Conservation (phyloP, 2,888 invertebrate genomes). For the Watsonalla binaria region DNA sequence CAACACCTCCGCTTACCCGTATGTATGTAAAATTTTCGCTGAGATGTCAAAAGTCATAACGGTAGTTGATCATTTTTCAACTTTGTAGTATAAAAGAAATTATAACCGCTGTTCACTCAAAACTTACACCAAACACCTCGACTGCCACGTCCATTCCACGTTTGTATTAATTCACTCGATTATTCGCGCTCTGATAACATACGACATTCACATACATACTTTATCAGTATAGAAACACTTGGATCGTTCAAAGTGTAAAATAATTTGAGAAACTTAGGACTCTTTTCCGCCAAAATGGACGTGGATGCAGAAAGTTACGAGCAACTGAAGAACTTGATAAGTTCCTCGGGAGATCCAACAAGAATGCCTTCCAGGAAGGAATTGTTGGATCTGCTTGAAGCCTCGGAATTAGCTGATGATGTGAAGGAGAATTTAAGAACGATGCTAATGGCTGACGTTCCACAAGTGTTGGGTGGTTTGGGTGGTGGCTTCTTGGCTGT, state of each 20-base stretch:
- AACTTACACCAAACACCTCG: too few species aligned
- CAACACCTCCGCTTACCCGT: too few species aligned
- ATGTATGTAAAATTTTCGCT: too few species aligned
- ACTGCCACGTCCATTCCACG: too few species aligned
- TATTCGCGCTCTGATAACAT: too few species aligned
- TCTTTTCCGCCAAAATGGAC: conserved; percentile 25
- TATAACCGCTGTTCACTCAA: too few species aligned
- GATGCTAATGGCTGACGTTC: conserved; percentile 67
- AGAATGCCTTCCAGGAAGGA: conserved; percentile 73
- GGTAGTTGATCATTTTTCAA: too few species aligned
- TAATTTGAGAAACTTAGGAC: conserved; percentile 6
- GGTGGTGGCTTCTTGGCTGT: conserved; percentile 45
- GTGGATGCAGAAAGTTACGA: conserved; percentile 28
- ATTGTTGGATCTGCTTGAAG: conserved; percentile 77
- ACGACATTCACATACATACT: not conserved
- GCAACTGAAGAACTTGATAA: conserved; percentile 44
- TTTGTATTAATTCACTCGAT: too few species aligned
- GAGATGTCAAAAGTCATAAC: too few species aligned
- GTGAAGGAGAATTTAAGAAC: conserved; percentile 78
- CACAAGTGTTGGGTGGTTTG: conserved; percentile 48
- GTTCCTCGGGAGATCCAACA: conserved; percentile 49
- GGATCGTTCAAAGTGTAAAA: not conserved
- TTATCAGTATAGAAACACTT: too few species aligned
- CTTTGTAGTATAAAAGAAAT: too few species aligned
- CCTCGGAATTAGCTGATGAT: conserved; percentile 79